Evolutionary conservation across 1,140 invertebrate genomes (phyloP).

Genomic region (Pseudomyrmex flavicornis): DNA sequence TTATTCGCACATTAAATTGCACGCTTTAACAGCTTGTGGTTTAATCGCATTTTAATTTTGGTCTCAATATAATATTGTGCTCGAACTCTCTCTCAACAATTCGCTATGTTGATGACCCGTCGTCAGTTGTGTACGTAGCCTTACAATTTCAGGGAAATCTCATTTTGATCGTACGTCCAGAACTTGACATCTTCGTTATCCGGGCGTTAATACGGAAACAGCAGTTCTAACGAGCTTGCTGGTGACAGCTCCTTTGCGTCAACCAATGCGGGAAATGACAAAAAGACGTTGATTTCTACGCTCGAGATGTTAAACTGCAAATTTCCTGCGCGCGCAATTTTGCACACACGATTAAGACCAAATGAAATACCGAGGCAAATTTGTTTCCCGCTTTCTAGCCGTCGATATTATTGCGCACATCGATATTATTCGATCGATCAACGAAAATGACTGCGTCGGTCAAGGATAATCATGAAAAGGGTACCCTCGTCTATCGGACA

Average conservation of each 20-base stretch:
- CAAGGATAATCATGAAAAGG: slow-evolving; percentile 39
- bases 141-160: not conserved
- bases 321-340: slow-evolving; percentile 1
- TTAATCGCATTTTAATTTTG: too few relatives aligned
- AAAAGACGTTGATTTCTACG: not conserved
- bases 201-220: not conserved
- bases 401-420: not conserved
- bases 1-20: too few relatives aligned
- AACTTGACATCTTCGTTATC: slow-evolving; percentile 7
- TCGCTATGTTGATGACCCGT: too few relatives aligned
- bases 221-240: not conserved
- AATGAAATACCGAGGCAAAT: not conserved
- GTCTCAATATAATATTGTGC: too few relatives aligned
- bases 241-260: not conserved
- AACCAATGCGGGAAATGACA: too few relatives aligned
- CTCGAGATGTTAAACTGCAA: slow-evolving; percentile 3
- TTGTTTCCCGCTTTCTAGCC: not conserved
- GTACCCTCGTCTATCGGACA: slow-evolving; percentile 1
- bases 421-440: slow-evolving; percentile 47
- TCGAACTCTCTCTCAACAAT: too few relatives aligned
- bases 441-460: slow-evolving; percentile 22
- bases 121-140: too few relatives aligned
- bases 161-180: not conserved
- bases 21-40: too few relatives aligned
- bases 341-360: slow-evolving; percentile 2